Evolutionary conservation across 2,113 vertebrate species (phyloP), one percentile per base, ranked within the genome.

Genomic region (Ramphastos sulfuratus): DNA sequence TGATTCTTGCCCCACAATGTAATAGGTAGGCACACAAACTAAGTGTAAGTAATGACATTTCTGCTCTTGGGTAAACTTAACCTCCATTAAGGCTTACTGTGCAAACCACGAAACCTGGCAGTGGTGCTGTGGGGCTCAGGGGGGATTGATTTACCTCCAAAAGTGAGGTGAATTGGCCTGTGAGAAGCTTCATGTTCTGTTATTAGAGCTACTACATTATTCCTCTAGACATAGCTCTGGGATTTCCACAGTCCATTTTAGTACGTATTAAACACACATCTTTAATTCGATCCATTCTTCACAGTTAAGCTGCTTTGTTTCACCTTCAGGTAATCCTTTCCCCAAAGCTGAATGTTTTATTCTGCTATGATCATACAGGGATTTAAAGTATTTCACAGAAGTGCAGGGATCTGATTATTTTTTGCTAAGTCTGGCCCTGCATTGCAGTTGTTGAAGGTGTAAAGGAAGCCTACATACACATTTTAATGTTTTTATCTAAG

Each of bases 301-400:
- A 37, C 48, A n/a, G 72, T 58, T 73, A 76, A 85, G 42, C 52
- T 85, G 6, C 58, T 25, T 74, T 85, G 65, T 86, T 95, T 91
- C 76, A 90, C 76, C 54, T 91, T 88, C 48, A 90, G 44, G 20
- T 75, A 90, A 92, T 91, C 48, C 44, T 12, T 83, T 80, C 69
- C 61, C 65, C 30, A 72, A 69, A 91, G 37, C 64, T 71, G 42
- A 46, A 66, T 77, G 24, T 44, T 89, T 6, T 70, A 46, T 52
- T 81, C 54, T 89, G 12, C 42, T 84, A 59, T 89, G 84, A 63
- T 65, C 39, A 6, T 50, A 31, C 14, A 46, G 33, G 28, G 27
- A 42, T 89, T 79, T 82, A 50, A 67, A n/a, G 18, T 61, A 66
- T 82, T 87, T 91, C 79, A 79, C 33, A 46, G 60, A 85, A 77